Percentiles rank a stretch among this genome's conserved stretches.
Conservation (phyloP, 2,797 vertebrate species). For the Gadopsis bispinosus region DNA sequence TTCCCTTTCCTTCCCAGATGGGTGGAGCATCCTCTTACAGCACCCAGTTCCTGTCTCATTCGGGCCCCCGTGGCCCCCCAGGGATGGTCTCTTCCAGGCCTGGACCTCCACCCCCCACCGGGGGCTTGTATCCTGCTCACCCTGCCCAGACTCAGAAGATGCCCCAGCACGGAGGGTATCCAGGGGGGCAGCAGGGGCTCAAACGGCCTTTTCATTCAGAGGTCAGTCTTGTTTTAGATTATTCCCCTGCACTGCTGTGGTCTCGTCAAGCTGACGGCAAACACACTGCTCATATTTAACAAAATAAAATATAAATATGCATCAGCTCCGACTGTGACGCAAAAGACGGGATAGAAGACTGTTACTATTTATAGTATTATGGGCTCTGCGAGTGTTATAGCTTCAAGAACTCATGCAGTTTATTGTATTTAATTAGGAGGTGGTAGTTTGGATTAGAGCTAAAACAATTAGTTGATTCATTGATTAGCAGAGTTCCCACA, state of each 20-base stretch:
- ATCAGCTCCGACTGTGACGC: too few relatives aligned
- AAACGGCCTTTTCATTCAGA: conserved; percentile 91
- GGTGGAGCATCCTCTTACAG: conserved; percentile 91
- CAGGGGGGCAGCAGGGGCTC: conserved; percentile 87
- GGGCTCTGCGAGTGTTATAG: neutral
- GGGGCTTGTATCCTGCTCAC: conserved; percentile 85
- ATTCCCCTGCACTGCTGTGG: too few relatives aligned
- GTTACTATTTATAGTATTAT: too few relatives aligned
- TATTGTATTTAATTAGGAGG: neutral
- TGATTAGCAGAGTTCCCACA: too few relatives aligned
- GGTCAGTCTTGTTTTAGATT: conserved; percentile 78
- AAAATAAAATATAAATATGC: neutral
- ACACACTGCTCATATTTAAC: neutral
- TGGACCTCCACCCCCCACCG: conserved; percentile 74
- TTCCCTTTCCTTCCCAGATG: conserved; percentile 84
- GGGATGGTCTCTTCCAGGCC: conserved; percentile 87
- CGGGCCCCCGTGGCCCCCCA: conserved; percentile 88
- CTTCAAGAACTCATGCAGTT: neutral
- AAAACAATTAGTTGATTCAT: neutral
- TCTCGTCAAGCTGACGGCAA: too few relatives aligned
- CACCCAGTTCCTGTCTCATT: conserved; percentile 92
- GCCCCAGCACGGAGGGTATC: conserved; percentile 88
- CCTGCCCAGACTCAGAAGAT: conserved; percentile 86
- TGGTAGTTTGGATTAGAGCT: neutral
- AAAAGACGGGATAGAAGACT: too few relatives aligned